Base-by-base conservation (phyloP, 1,140 invertebrate genomes). In the Listronotus bonariensis region DNA sequence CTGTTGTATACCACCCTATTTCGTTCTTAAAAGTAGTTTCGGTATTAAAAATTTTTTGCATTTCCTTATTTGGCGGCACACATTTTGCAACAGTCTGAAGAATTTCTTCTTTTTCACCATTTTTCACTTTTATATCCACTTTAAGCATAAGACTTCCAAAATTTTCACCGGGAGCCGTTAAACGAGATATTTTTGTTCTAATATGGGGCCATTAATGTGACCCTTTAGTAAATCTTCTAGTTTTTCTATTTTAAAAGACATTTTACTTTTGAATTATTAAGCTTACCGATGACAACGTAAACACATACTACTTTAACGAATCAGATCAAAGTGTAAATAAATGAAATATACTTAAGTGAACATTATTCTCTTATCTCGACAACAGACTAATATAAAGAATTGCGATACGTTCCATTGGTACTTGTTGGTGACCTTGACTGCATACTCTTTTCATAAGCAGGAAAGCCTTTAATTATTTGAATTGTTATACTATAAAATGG, bases 151-250 rank as follows among this genome's bases (percentile, higher is more conserved):
- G 69, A 70, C 85, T 85, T 3, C 83, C 84, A 68, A 84, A 86
- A 77, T 86, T 86, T 66, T 86, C 84, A 2, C 84, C 84, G 0
- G 80, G 80, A 36, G 81, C 82, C 9, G 83, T 85, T 15, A 86
- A 60, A 57, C 76, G 76, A 3, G 41, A 63, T n/a, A 71, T 54
- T 34, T 65, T 15, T 41, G n/a, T 14, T 51, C 40, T 8, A 70
- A 15, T 38, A 68, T 63, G 34, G 43, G 11, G 7, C 64, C 55
- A 20, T 52, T 36, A 1, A 65, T 48, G 17, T 65, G 41, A 6
- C 10, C 10, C 12, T 15, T 36, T 20, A 70, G 14, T n/a, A 70
- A 18, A n/a, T 68, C 52, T 12, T 61, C 57, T 17, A 67, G 31
- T 14, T 61, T 58, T 52, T n/a, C 11, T 4, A 36, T 36, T 36